Percentiles rank a stretch among this genome's conserved stretches.
These are phyloP conservation scores for Ciconia stormi DNA, from an alignment of 2,113 vertebrate genomes.

Conservation along the genomic window DNA sequence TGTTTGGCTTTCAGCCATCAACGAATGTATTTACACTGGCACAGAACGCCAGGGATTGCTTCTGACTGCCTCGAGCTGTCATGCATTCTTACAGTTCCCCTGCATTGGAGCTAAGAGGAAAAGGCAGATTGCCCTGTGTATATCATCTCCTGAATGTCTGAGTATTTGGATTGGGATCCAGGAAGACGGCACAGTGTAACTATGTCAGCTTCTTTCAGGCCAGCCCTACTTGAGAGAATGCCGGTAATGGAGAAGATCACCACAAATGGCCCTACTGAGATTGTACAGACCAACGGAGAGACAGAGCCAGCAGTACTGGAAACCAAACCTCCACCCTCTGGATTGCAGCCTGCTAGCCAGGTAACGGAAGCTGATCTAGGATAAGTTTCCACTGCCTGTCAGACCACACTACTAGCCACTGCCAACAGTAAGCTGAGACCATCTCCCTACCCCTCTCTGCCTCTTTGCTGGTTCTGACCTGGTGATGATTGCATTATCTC, in stretches of 20 bases:
- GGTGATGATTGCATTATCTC: background rate
- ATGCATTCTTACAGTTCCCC: background rate
- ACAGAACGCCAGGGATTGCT: background rate
- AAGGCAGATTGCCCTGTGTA: background rate
- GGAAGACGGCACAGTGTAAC: constrained; percentile 71
- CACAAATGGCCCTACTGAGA: constrained; percentile 92
- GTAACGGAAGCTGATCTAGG: constrained; percentile 65
- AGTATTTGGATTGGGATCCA: constrained; percentile 11
- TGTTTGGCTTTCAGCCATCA: background rate
- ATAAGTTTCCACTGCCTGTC: background rate
- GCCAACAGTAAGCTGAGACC: background rate
- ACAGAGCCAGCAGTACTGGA: constrained; percentile 88
- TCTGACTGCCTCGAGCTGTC: background rate
- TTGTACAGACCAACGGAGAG: constrained; percentile 95
- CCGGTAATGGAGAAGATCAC: constrained; percentile 97
- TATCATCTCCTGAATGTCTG: background rate
- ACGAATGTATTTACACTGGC: background rate
- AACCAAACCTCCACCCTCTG: constrained; percentile 84
- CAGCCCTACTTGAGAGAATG: constrained; percentile 97
- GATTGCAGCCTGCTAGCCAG: constrained; percentile 87
- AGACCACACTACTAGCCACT: background rate
- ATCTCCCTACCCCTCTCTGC: background rate
- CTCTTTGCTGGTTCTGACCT: background rate
- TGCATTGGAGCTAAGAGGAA: background rate
- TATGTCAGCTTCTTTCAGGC: constrained; percentile 77